Conservation (phyloP, 2,888 invertebrate species). For the Synanthedon vespiformis region DNA sequence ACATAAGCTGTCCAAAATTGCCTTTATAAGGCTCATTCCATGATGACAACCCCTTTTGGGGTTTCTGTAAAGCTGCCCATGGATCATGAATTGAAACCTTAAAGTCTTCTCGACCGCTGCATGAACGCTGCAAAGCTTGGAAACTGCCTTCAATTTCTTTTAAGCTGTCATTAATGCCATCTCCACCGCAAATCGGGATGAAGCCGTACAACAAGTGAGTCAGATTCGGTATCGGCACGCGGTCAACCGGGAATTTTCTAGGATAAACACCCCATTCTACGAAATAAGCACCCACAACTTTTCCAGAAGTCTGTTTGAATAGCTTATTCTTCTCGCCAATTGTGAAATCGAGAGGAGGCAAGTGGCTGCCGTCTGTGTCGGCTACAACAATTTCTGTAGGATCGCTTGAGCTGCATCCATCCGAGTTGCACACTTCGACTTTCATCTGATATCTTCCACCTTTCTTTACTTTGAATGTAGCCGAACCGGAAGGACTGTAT, state of each 20-base stretch:
- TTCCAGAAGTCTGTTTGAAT: slow-evolving; percentile 61
- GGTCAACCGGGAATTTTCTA: slow-evolving; percentile 57
- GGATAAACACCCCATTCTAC: slow-evolving; percentile 67
- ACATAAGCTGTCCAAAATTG: slow-evolving; percentile 62
- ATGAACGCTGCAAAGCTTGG: slow-evolving; percentile 58
- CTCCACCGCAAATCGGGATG: slow-evolving; percentile 62
- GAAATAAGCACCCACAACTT: slow-evolving; percentile 59
- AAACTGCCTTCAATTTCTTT: slow-evolving; percentile 65
- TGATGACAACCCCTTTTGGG: slow-evolving; percentile 54
- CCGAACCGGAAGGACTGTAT: slow-evolving; percentile 39
- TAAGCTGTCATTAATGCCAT: slow-evolving; percentile 63
- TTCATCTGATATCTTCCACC: slow-evolving; percentile 58
- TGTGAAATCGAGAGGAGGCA: slow-evolving; percentile 48
- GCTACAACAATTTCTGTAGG: slow-evolving; percentile 55
- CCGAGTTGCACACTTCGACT: slow-evolving; percentile 53
- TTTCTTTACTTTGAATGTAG: slow-evolving; percentile 54
- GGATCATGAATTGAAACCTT: slow-evolving; percentile 63
- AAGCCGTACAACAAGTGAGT: slow-evolving; percentile 61
- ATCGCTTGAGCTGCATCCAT: slow-evolving; percentile 54
- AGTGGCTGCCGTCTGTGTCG: slow-evolving; percentile 62
- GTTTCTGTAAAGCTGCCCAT: slow-evolving; percentile 63
- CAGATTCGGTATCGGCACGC: slow-evolving; percentile 51
- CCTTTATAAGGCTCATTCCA: slow-evolving; percentile 67
- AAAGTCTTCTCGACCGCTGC: slow-evolving; percentile 61
- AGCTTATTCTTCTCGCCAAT: slow-evolving; percentile 57